These are phyloP conservation scores for Eristalis arbustorum DNA, from an alignment of 2,888 invertebrate species.

Conservation along the genomic window DNA sequence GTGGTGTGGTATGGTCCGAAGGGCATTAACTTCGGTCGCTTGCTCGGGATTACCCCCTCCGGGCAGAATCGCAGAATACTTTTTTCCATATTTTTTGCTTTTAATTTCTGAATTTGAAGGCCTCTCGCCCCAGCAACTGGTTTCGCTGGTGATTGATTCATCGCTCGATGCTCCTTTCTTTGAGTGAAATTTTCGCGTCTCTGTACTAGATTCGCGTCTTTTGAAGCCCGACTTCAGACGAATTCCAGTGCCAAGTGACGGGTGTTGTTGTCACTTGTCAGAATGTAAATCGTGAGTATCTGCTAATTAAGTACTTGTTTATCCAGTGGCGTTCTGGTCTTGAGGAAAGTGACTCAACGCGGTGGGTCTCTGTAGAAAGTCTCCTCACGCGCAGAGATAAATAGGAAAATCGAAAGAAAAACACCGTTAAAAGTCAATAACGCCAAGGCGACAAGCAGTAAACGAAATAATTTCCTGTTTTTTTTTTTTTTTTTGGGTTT, in stretches of 20 bases:
- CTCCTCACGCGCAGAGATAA: slow-evolving; percentile 6
- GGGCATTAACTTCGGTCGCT: slow-evolving; percentile 30
- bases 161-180: background rate
- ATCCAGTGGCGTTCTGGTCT: background rate
- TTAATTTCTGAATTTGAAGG: background rate
- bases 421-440: slow-evolving; percentile 35
- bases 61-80: slow-evolving; percentile 30
- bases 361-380: slow-evolving; percentile 14
- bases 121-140: background rate
- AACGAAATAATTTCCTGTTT: slow-evolving; percentile 35
- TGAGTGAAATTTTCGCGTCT: background rate
- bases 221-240: background rate
- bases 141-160: background rate
- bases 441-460: background rate
- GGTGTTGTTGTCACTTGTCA: background rate
- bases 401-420: slow-evolving; percentile 28
- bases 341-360: background rate
- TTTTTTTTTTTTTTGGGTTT: too few species aligned
- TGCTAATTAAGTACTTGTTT: background rate
- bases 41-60: background rate
- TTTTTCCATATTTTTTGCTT: background rate
- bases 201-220: background rate
- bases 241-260: background rate
- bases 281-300: background rate
- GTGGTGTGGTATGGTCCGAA: background rate